Conservation (phyloP, 1,140 invertebrate genomes). For the Bombyx mori region DNA sequence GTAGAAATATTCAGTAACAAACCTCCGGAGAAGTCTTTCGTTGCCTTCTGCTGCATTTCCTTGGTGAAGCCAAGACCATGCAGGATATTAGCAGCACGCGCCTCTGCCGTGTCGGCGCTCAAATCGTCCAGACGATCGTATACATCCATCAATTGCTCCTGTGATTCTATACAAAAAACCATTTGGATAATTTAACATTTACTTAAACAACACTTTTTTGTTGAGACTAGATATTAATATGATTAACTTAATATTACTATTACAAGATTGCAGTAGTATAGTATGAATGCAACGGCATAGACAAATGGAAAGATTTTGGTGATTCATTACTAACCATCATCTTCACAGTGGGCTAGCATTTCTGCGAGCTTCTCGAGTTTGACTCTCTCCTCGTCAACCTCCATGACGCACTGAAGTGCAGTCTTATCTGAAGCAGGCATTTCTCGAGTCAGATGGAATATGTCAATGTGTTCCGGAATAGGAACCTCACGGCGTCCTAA, state of each 20-base stretch:
- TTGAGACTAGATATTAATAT: too few relatives aligned
- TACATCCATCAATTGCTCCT: conserved; percentile 97
- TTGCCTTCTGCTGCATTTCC: conserved; percentile 93
- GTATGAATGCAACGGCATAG: too few relatives aligned
- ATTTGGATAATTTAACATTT: too few relatives aligned
- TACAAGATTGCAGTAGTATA: too few relatives aligned
- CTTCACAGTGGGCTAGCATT: conserved; percentile 86
- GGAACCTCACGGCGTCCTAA: conserved; percentile 95
- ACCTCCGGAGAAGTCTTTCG: conserved; percentile 94
- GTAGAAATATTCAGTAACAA: background rate
- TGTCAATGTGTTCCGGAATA: conserved; percentile 97
- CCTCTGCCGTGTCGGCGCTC: conserved; percentile 94
- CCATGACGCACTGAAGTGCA: conserved; percentile 97
- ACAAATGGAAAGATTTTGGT: too few relatives aligned
- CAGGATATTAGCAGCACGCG: conserved; percentile 93
- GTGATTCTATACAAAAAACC: conserved; percentile 74
- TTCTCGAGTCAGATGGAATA: conserved; percentile 96
- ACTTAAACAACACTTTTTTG: too few relatives aligned
- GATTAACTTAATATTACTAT: too few relatives aligned
- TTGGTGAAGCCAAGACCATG: conserved; percentile 97
- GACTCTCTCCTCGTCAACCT: conserved; percentile 96
- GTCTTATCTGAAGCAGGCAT: conserved; percentile 95
- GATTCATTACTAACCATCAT: conserved; percentile 77
- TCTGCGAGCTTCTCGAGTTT: conserved; percentile 95
- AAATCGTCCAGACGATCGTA: conserved; percentile 98